These are phyloP conservation scores for Drusus annulatus DNA, from an alignment of 1,140 invertebrate genomes.

Conservation along the genomic window DNA sequence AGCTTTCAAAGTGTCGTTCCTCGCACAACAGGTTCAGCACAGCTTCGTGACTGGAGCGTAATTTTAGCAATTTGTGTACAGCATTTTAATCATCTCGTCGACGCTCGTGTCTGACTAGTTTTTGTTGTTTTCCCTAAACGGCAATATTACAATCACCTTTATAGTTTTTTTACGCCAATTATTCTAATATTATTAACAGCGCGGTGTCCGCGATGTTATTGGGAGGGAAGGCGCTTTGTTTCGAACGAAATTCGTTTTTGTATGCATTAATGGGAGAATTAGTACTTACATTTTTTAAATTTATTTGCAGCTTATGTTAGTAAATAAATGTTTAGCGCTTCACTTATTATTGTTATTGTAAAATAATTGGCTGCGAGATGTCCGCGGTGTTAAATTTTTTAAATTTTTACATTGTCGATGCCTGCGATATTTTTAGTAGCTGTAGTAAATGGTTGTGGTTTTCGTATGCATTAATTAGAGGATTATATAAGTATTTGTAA, in stretches of 20 bases:
- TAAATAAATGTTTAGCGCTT: too few species aligned
- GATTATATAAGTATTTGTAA: too few species aligned
- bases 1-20: constrained; percentile 4
- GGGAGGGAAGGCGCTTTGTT: not conserved
- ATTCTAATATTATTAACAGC: not conserved
- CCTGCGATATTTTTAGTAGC: too few species aligned
- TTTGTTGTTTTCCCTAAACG: constrained; percentile 12
- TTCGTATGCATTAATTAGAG: too few species aligned
- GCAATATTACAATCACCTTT: not conserved
- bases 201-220: not conserved
- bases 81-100: constrained; percentile 52
- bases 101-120: not conserved
- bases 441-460: too few species aligned
- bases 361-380: too few species aligned
- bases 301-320: too few species aligned
- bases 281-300: too few species aligned
- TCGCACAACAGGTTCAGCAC: not conserved
- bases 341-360: too few species aligned
- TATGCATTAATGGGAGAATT: too few species aligned
- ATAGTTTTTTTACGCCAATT: not conserved
- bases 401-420: too few species aligned
- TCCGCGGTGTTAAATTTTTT: too few species aligned
- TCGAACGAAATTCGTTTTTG: not conserved
- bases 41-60: constrained; percentile 49
- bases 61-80: constrained; percentile 57